Evolutionary conservation across 1,140 invertebrate species (phyloP).

Genomic region (Trachelipus rathkii): DNA sequence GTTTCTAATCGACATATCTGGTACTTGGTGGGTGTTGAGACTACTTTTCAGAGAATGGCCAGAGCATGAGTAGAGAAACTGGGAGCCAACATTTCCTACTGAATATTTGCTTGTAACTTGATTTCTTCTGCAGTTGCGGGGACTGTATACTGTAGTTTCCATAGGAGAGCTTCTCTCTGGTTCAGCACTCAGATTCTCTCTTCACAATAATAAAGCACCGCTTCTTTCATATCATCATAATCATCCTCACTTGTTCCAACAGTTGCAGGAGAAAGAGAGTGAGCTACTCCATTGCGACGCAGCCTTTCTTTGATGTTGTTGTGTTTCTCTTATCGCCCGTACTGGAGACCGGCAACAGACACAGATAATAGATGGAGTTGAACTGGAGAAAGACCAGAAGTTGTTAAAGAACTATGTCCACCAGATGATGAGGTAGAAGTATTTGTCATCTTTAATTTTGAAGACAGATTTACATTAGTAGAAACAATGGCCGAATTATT

Average conservation of each 20-base stretch:
- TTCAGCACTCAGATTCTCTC: conserved; percentile 41
- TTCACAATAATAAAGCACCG: conserved; percentile 38
- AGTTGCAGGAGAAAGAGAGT: conserved; percentile 29
- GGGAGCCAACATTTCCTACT: too few species aligned
- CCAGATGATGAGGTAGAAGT: too few species aligned
- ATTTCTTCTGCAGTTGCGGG: too few species aligned
- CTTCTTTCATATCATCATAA: background rate
- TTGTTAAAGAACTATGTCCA: background rate
- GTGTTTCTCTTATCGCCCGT: conserved; percentile 14
- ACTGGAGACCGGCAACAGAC: background rate
- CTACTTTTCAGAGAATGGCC: too few species aligned
- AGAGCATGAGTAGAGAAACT: too few species aligned
- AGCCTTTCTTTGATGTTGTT: conserved; percentile 27
- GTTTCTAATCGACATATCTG: too few species aligned
- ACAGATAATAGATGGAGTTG: background rate
- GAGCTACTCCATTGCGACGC: conserved; percentile 37
- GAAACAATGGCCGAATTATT: background rate
- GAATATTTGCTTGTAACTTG: too few species aligned
- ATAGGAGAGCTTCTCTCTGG: conserved; percentile 14
- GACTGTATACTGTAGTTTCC: too few species aligned
- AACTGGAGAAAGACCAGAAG: background rate
- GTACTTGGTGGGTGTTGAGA: too few species aligned
- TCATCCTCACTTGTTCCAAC: conserved; percentile 34
- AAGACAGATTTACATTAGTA: background rate
- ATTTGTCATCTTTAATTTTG: background rate